A percentile compares a stretch with the other conserved stretches of the same genome.
Evolutionary conservation across 2,113 vertebrate genomes (phyloP).

Genomic region (Rattus norvegicus): DNA sequence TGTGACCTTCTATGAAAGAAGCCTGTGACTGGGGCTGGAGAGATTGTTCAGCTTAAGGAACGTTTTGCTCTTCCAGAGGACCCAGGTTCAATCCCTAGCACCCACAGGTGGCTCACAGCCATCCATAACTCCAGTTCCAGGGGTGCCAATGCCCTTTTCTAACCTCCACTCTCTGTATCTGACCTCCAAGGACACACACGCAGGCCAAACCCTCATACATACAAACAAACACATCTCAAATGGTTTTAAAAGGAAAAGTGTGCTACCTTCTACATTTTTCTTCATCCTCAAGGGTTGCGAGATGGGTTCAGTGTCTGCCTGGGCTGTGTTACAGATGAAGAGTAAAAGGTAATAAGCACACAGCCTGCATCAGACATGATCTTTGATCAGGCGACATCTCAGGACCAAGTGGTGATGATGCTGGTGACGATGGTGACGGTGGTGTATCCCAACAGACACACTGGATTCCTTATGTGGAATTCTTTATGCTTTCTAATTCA

Average conservation of each 20-base stretch:
- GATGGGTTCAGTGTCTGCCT: background rate
- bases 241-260: background rate
- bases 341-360: background rate
- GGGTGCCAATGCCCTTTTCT: background rate
- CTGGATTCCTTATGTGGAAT: background rate
- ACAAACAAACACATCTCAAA: background rate
- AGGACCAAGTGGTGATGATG: background rate
- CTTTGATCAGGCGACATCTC: background rate
- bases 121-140: background rate
- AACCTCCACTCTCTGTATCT: background rate
- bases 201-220: background rate
- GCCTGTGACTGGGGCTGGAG: no score
- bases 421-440: rapidly evolving
- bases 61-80: no score
- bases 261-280: background rate
- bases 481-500: background rate
- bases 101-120: no score
- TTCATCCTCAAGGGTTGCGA: background rate
- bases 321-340: background rate
- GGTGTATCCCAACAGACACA: background rate
- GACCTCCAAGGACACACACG: background rate
- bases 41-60: no score
- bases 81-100: no score
- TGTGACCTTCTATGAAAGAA: background rate
- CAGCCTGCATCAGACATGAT: background rate